Percentiles rank a stretch among this genome's conserved stretches.
Conservation (phyloP, 2,888 invertebrate genomes). For the Branchellion lobata region DNA sequence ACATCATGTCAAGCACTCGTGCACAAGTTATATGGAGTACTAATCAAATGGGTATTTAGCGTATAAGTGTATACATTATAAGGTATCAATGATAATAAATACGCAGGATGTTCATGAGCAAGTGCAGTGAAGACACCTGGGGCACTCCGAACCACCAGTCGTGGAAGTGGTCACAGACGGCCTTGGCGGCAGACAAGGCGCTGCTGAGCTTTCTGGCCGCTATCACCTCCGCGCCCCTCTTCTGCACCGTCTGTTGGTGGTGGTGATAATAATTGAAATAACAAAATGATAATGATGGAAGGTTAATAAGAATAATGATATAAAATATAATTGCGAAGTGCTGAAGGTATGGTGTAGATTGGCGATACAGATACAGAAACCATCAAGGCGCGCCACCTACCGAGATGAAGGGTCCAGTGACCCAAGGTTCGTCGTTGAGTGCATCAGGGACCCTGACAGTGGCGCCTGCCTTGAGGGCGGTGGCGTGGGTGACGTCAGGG, state of each 20-base stretch:
- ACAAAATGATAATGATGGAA: too few species aligned
- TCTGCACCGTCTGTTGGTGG: conserved; percentile 77
- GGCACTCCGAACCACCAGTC: conserved; percentile 91
- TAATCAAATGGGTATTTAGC: background rate
- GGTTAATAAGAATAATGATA: too few species aligned
- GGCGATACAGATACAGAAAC: too few species aligned
- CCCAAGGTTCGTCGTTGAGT: conserved; percentile 76
- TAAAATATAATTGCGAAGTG: too few species aligned
- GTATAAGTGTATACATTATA: background rate
- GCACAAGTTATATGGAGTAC: background rate
- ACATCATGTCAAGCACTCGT: conserved; percentile 34
- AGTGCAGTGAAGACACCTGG: conserved; percentile 38
- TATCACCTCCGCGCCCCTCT: conserved; percentile 94
- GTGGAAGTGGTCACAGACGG: conserved; percentile 93
- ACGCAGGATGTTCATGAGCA: conserved; percentile 16
- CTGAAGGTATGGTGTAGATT: too few species aligned
- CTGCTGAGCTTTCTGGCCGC: conserved; percentile 95
- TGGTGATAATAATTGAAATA: background rate
- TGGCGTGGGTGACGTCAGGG: conserved; percentile 76
- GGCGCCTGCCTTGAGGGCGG: conserved; percentile 55
- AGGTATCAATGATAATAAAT: background rate
- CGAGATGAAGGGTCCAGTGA: conserved; percentile 78
- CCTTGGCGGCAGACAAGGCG: conserved; percentile 98
- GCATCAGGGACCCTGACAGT: conserved; percentile 68
- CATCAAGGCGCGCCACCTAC: conserved; percentile 62